Evolutionary conservation across 1,140 invertebrate species (phyloP), one percentile per base, ranked within the genome.

Genomic region (Proctacanthus coquilletti): DNA sequence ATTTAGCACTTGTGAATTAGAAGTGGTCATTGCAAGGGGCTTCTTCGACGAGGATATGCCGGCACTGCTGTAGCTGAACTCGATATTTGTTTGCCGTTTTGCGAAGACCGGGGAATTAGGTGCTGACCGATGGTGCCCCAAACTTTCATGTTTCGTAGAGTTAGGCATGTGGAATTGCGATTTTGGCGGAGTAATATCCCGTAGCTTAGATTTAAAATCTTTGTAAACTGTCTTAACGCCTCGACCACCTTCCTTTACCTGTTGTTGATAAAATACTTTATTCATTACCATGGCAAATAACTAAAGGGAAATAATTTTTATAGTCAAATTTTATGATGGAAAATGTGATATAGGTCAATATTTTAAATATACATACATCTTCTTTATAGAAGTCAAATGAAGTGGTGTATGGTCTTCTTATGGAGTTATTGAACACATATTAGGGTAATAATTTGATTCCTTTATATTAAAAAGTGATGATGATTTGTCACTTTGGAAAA

Each of bases 231-330:
- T 77, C 48, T 75, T 75, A 45, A 80, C 70, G 42, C 74, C 75
- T 57, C 79, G 80, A 3, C 80, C 75, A 42, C 74, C 69, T 54
- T 81, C 79, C 63, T 80, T 83, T 3, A 84, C 75, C 78, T 83
- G 35, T 13, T 42, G 41, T 19, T 34, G 41, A 39, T 27, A 36
- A 21, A 2, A 25, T 18, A 9, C n/a, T n/a, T n/a, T n/a, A n/a
- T n/a, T n/a, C n/a, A n/a, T n/a, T n/a, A n/a, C n/a, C n/a, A n/a
- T n/a, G n/a, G n/a, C n/a, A n/a, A n/a, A n/a, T n/a, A n/a, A n/a
- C n/a, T n/a, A n/a, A n/a, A n/a, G n/a, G n/a, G n/a, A n/a, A n/a
- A n/a, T n/a, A n/a, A n/a, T n/a, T n/a, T n/a, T n/a, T n/a, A n/a
- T n/a, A n/a, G n/a, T n/a, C n/a, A n/a, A n/a, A n/a, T n/a, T n/a